A percentile compares a stretch with the other conserved stretches of the same genome.
phyloP scores from a whole-genome alignment of 1,140 invertebrate genomes.

The Leptopilina clavipes region DNA sequence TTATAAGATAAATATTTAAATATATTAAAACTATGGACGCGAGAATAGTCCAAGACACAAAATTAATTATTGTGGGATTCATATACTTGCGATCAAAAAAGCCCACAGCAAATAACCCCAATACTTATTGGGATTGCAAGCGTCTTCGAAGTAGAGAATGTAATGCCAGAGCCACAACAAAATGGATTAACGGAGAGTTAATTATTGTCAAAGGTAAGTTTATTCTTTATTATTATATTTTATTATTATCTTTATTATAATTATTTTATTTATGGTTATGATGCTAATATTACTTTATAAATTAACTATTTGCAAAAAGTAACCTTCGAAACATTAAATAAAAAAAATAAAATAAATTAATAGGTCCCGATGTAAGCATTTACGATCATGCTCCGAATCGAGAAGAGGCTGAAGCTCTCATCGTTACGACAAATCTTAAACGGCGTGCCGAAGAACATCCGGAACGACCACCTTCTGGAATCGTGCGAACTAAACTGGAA shows the following conservation, averaged over 20 bases:
- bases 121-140: too few species aligned
- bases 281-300: neutral
- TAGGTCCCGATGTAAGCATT: too few species aligned
- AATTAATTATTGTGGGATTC: neutral
- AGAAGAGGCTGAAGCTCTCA: too few species aligned
- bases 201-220: too few species aligned
- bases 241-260: too few species aligned
- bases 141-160: too few species aligned
- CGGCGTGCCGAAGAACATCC: neutral
- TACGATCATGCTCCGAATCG: too few species aligned
- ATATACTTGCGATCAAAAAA: neutral
- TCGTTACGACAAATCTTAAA: too few species aligned
- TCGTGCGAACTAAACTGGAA: neutral
- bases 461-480: constrained; percentile 5
- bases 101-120: neutral
- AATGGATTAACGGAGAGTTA: too few species aligned
- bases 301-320: neutral
- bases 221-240: too few species aligned
- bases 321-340: neutral
- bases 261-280: neutral
- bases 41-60: neutral
- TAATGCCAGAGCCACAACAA: too few species aligned
- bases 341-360: too few species aligned
- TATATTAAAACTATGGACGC: constrained; percentile 5
- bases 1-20: neutral